A percentile compares a stretch with the other conserved stretches of the same genome.
phyloP scores from a whole-genome alignment of 1,140 invertebrate species.

The Zaprionus davidi region DNA sequence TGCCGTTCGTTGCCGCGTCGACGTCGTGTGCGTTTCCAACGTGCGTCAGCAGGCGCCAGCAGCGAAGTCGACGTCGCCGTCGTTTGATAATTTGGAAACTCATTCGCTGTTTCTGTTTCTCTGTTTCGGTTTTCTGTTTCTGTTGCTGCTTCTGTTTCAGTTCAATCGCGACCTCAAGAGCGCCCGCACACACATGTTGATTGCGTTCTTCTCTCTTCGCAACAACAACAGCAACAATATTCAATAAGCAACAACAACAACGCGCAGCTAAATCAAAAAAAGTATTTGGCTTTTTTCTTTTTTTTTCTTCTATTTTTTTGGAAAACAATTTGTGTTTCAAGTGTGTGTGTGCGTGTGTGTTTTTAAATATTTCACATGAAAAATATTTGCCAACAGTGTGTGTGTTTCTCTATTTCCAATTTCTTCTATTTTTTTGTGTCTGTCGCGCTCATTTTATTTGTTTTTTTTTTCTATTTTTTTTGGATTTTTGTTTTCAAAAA shows the following conservation, averaged over 20 bases:
- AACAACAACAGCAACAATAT: slow-evolving; percentile 22
- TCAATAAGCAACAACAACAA: slow-evolving; percentile 12
- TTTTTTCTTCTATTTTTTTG: slow-evolving; percentile 21
- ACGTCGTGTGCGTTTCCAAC: slow-evolving; percentile 22
- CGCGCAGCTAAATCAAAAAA: slow-evolving; percentile 34
- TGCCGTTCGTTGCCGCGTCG: slow-evolving; percentile 38
- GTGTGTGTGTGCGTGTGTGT: slow-evolving; percentile 34
- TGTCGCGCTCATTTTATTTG: slow-evolving; percentile 6
- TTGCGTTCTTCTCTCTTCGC: slow-evolving; percentile 21
- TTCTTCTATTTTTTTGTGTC: slow-evolving; percentile 15
- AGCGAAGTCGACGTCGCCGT: slow-evolving; percentile 1
- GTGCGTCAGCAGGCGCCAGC: slow-evolving; percentile 35
- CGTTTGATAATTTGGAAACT: slow-evolving; percentile 48
- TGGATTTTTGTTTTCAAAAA: slow-evolving; percentile 17
- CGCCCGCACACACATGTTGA: slow-evolving; percentile 65
- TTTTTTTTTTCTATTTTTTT: slow-evolving; percentile 10
- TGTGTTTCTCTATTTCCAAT: slow-evolving; percentile 31
- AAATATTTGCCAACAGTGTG: slow-evolving; percentile 29
- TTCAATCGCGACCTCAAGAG: slow-evolving; percentile 70
- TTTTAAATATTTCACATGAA: slow-evolving; percentile 42
- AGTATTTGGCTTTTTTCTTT: slow-evolving; percentile 25
- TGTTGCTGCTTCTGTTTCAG: slow-evolving; percentile 57
- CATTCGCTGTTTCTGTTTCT: slow-evolving; percentile 49
- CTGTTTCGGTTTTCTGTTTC: slow-evolving; percentile 50
- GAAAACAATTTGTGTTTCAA: slow-evolving; percentile 12